These are phyloP conservation scores for Macrophya annulata DNA, from an alignment of 2,888 invertebrate genomes.

Conservation along the genomic window DNA sequence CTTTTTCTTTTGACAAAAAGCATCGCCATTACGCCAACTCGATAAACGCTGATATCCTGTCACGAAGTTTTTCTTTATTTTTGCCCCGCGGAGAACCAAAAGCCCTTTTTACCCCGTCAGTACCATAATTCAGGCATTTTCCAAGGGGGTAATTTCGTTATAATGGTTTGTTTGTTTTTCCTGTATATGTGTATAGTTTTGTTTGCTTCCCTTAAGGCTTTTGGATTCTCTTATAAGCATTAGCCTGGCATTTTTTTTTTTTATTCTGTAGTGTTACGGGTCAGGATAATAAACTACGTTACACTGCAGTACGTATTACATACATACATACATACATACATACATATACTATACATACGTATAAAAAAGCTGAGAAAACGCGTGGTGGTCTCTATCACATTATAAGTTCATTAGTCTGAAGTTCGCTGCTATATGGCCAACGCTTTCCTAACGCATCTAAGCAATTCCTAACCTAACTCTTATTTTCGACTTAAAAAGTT, in stretches of 20 bases:
- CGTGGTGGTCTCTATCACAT: slow-evolving; percentile 47
- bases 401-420: slow-evolving; percentile 56
- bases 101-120: slow-evolving; percentile 16
- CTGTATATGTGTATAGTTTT: neutral
- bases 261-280: neutral
- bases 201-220: neutral
- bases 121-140: slow-evolving; percentile 51
- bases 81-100: no score
- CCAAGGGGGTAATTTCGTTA: slow-evolving; percentile 56
- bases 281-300: neutral
- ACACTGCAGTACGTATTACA: neutral
- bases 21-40: neutral
- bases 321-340: neutral
- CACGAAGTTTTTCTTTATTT: neutral
- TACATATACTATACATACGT: no score
- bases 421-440: neutral
- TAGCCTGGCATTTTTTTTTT: neutral
- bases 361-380: neutral
- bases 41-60: slow-evolving; percentile 19
- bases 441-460: neutral
- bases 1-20: neutral
- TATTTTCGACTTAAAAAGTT: neutral
- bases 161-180: slow-evolving; percentile 58
- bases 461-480: neutral
- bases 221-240: slow-evolving; percentile 13